These are phyloP conservation scores for Pheosia tremula DNA, from an alignment of 2,888 invertebrate genomes.

Conservation along the genomic window DNA sequence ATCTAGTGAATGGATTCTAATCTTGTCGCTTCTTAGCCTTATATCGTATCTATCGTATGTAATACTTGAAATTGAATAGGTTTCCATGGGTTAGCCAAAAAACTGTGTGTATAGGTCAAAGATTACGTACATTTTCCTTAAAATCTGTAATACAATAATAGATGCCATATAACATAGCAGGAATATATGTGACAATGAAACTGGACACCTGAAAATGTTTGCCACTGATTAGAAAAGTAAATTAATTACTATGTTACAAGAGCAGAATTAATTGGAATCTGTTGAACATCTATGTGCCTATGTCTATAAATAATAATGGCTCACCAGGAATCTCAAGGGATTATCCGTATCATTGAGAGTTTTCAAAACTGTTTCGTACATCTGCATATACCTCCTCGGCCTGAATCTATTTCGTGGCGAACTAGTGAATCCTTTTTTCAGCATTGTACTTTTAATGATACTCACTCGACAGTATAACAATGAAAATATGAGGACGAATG, in stretches of 20 bases:
- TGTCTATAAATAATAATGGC: too few species aligned
- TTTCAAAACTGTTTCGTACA: background rate
- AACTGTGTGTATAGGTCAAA: background rate
- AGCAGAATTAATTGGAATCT: background rate
- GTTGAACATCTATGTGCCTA: too few species aligned
- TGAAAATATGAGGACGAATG: background rate
- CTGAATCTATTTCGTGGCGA: background rate
- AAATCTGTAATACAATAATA: background rate
- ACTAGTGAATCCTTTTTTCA: background rate
- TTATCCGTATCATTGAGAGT: background rate
- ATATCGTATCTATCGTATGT: too few species aligned
- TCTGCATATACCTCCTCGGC: background rate
- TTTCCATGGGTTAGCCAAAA: too few species aligned
- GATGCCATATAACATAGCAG: background rate
- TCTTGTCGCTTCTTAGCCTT: too few species aligned
- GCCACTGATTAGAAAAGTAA: background rate
- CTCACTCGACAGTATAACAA: background rate
- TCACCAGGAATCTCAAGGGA: background rate
- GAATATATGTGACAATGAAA: background rate
- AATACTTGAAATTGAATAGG: too few species aligned
- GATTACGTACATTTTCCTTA: background rate
- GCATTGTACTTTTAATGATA: conserved; percentile 7
- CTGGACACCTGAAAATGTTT: background rate
- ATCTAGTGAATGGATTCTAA: too few species aligned
- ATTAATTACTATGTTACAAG: background rate